Percentiles rank a stretch among this genome's conserved stretches.
These are phyloP conservation scores for Dolichotis patagonum DNA, from an alignment of 2,113 vertebrate species.

Conservation along the genomic window DNA sequence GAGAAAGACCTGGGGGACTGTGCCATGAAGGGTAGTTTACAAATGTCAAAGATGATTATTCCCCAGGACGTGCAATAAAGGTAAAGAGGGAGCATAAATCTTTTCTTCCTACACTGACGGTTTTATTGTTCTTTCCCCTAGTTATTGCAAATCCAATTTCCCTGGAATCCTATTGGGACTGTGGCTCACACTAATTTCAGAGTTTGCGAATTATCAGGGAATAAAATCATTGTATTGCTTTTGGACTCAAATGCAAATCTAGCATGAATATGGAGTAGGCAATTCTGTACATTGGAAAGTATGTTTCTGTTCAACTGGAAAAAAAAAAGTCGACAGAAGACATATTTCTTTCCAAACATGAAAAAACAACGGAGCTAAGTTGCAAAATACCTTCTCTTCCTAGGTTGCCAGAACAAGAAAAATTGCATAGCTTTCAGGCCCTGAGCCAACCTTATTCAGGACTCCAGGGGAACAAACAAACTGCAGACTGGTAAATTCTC, in stretches of 20 bases:
- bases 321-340: conserved; percentile 58
- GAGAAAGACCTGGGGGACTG: background rate
- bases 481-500: conserved; percentile 41
- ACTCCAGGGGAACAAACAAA: background rate
- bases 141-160: conserved; percentile 60
- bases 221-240: conserved; percentile 75
- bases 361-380: conserved; percentile 71
- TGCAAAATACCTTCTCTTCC: conserved; percentile 76
- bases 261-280: conserved; percentile 67
- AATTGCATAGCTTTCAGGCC: conserved; percentile 69
- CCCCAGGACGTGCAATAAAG: conserved; percentile 47
- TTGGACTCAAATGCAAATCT: conserved; percentile 74
- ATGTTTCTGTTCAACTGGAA: conserved; percentile 67
- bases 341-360: conserved; percentile 69
- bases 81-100: conserved; percentile 62
- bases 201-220: conserved; percentile 76
- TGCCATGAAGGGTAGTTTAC: conserved; percentile 56
- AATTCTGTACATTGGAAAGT: conserved; percentile 69
- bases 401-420: conserved; percentile 73
- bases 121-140: conserved; percentile 42
- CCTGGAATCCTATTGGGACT: conserved; percentile 40
- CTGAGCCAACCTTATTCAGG: conserved; percentile 67
- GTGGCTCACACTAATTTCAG: conserved; percentile 54
- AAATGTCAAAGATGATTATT: conserved; percentile 71
- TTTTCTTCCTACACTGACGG: conserved; percentile 43